These are phyloP conservation scores for Sipha flava DNA, from an alignment of 1,140 invertebrate genomes.

Conservation along the genomic window DNA sequence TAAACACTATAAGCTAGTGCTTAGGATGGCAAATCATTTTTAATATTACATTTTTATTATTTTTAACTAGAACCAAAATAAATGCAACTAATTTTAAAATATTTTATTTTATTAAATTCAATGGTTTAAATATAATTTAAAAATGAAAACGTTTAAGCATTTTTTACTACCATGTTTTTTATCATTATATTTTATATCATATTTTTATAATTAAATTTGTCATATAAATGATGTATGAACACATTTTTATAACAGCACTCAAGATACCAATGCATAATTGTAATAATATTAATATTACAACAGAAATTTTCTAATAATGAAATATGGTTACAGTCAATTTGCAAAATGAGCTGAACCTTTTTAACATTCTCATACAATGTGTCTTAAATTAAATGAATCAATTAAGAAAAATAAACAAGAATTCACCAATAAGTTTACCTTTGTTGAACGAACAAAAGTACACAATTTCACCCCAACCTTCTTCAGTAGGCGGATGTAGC, in stretches of 20 bases:
- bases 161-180: too few relatives aligned
- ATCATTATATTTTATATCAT: not conserved
- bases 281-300: not conserved
- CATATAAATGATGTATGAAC: not conserved
- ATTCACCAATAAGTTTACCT: slow-evolving; percentile 61
- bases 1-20: too few relatives aligned
- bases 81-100: too few relatives aligned
- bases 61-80: too few relatives aligned
- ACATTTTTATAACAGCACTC: not conserved
- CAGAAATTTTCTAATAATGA: not conserved
- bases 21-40: too few relatives aligned
- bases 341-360: not conserved
- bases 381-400: not conserved
- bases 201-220: not conserved
- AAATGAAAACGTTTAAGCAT: too few relatives aligned
- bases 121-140: too few relatives aligned
- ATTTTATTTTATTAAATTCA: too few relatives aligned
- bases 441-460: slow-evolving; percentile 96
- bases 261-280: not conserved
- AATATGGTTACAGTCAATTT: not conserved
- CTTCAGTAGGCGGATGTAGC: slow-evolving; percentile 71
- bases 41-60: too few relatives aligned
- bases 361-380: not conserved
- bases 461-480: slow-evolving; percentile 79
- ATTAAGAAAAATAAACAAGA: too few relatives aligned